These are phyloP conservation scores for Caerostris darwini DNA, from an alignment of 1,140 invertebrate species.

Conservation along the genomic window DNA sequence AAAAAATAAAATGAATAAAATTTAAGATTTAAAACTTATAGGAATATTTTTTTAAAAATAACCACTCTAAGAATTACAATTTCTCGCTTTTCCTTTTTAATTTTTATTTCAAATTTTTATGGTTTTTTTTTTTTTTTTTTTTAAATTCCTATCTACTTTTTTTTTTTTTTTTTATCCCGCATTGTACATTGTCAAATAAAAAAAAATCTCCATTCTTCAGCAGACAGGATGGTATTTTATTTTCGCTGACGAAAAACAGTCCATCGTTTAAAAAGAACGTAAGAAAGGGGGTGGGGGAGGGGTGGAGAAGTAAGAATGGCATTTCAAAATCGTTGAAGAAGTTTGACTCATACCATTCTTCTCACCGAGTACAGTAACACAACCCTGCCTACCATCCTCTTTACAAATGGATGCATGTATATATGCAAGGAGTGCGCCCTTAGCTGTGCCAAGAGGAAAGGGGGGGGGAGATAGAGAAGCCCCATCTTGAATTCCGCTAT, in stretches of 20 bases:
- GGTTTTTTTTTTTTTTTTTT: no score
- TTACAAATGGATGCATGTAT: not conserved
- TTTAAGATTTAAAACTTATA: no score
- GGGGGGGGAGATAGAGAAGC: not conserved
- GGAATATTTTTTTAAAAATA: no score
- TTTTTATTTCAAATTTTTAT: no score
- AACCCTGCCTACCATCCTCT: not conserved
- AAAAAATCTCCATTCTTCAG: no score
- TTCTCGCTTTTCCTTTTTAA: no score
- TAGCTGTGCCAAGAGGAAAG: not conserved
- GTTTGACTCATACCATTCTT: slow-evolving; percentile 6
- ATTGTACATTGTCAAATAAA: no score
- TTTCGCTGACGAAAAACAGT: not conserved
- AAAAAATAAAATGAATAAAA: no score
- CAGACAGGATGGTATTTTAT: not conserved
- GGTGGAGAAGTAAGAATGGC: not conserved
- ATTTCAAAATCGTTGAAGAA: not conserved
- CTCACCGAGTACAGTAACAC: not conserved
- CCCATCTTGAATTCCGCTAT: slow-evolving; percentile 39
- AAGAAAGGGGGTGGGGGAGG: no score
- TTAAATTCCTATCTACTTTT: no score
- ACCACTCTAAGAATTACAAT: no score
- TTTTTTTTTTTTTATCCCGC: no score
- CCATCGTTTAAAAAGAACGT: not conserved
- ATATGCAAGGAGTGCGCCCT: slow-evolving; percentile 26